Base-by-base conservation (phyloP, 2,888 invertebrate genomes). In the Tipula lateralis region DNA sequence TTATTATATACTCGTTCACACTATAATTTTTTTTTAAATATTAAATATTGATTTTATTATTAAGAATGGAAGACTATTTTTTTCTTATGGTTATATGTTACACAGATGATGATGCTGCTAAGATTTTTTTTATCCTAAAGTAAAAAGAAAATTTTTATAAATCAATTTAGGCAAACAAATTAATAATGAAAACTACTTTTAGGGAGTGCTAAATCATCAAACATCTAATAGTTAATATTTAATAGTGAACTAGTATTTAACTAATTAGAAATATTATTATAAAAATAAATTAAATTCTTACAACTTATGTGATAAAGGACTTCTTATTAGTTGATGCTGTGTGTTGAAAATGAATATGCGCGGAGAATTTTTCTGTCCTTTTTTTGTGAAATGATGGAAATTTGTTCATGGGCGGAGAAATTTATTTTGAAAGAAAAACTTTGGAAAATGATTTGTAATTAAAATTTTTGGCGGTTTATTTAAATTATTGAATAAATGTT, bases 41-140 rank as follows among this genome's bases (percentile, higher is more conserved):
- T 50, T 50, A 50, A 50, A 66, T 66, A 66, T 66, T 66, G 66
- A 66, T 66, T 66, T 66, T 66, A 66, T 66, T 66, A 66, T 66
- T 24, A 24, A 66, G 66, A 66, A 66, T 66, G 66, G 66, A 66
- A 66, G 66, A 66, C 9, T 66, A 9, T 66, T 66, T 66, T 66
- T 50, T 50, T 9, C 39, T 39, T 39, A 44, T 44, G n/a, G n/a
- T 44, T n/a, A 44, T 44, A 16, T 44, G 66, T 66, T 66, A 66
- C 66, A 66, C 66, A 44, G 44, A 44, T 24, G 66, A 66, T 66
- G 66, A 66, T 66, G 66, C 66, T 66, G 66, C 66, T 66, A 66
- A 66, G 66, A 66, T 9, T 66, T 66, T 66, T 44, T 66, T 66
- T 66, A 24, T 66, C 66, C 66, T 66, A 66, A 24, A 66, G 66